These are phyloP conservation scores for Lutraria lutraria DNA, from an alignment of 2,888 invertebrate genomes.

Conservation along the genomic window DNA sequence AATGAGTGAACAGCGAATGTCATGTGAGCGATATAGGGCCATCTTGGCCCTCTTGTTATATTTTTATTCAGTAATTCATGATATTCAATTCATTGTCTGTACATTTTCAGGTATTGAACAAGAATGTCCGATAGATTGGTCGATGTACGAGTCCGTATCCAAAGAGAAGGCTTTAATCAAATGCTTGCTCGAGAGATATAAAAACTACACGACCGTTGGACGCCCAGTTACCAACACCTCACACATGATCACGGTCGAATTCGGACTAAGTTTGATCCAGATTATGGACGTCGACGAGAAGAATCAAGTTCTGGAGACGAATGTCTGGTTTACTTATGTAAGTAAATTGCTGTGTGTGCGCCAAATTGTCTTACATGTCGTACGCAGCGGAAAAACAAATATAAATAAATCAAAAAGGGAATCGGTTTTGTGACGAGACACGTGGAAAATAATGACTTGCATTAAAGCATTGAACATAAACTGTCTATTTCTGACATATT, in stretches of 20 bases:
- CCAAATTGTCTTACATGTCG: not conserved
- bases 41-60: not conserved
- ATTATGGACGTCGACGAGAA: conserved; percentile 83
- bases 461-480: not conserved
- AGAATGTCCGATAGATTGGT: conserved; percentile 63
- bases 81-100: not conserved
- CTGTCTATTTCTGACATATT: not conserved
- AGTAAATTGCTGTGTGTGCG: conserved; percentile 61
- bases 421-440: not conserved
- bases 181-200: conserved; percentile 80
- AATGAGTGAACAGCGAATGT: too few species aligned
- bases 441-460: not conserved
- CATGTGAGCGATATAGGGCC: too few species aligned
- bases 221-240: conserved; percentile 79
- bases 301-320: conserved; percentile 81
- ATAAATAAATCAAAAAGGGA: not conserved
- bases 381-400: not conserved
- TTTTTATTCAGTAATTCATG: not conserved
- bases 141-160: conserved; percentile 74
- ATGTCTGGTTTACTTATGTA: conserved; percentile 83
- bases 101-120: conserved; percentile 55
- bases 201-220: conserved; percentile 78
- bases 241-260: conserved; percentile 79
- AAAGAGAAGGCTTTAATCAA: conserved; percentile 85
- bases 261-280: conserved; percentile 81